Evolutionary conservation across 2,888 invertebrate species (phyloP), one percentile per base, ranked within the genome.

Genomic region (Marronus borbonicus): DNA sequence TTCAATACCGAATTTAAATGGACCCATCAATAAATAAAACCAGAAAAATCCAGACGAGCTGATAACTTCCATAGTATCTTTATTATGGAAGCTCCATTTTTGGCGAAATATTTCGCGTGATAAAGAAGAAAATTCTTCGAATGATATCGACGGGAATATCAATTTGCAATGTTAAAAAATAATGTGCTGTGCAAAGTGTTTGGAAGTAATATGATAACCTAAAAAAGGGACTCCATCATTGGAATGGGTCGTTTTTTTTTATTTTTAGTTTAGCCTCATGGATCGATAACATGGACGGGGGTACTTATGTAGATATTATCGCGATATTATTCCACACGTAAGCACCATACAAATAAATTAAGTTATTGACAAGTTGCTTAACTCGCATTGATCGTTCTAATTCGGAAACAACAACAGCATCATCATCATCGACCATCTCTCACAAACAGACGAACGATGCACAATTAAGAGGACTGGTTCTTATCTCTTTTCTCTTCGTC

Each of bases 291-390:
- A 68, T 50, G 7, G 20, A 60, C 28, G 60, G 7, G 20, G 12
- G 66, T 68, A 49, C 20, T 68, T 44, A 68, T 68, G 49, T 66
- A 76, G 76, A 76, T 76, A 76, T 50, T 65, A 76, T 76, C 76
- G 76, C 76, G 55, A 76, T 76, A 52, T 52, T 66, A 66, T 65
- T 76, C 66, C 49, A 68, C 66, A 49, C 58, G 52, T 52, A 52
- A 66, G 60, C 49, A 20, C 78, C 52, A 52, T 52, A 70, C 70
- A 79, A 77, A 79, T 79, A 81, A 81, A 81, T 81, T 80, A 80
- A 77, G 78, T 80, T 80, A 81, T 80, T 81, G 81, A 81, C 81
- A 80, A 80, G 80, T 80, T 79, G 66, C 74, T 77, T 80, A 81
- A 80, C 80, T 77, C 69, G 80, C 76, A 78, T 58, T 80, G 81